Evolutionary conservation across 2,888 invertebrate species (phyloP), one percentile per base, ranked within the genome.

Genomic region (Orgyia antiqua): DNA sequence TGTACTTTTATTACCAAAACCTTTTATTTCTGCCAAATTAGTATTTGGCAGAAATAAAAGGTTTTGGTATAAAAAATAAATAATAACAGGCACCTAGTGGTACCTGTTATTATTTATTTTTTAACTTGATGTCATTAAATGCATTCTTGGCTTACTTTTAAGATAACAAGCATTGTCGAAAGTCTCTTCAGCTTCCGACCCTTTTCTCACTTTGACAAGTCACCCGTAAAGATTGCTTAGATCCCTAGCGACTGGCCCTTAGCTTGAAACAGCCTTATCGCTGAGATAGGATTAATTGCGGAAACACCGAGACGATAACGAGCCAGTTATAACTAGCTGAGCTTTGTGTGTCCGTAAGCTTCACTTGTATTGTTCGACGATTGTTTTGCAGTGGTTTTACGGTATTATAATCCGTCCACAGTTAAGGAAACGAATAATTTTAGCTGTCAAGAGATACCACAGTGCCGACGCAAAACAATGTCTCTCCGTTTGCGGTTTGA

Each of bases 91-190:
- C n/a, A n/a, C n/a, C n/a, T n/a, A n/a, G n/a, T n/a, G n/a, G n/a
- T n/a, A n/a, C n/a, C n/a, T n/a, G n/a, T n/a, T n/a, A n/a, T n/a
- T n/a, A n/a, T n/a, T n/a, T n/a, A n/a, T n/a, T 73, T 75, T 74
- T 70, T 76, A 82, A 79, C 51, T 52, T 69, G 77, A 75, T 79
- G 78, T 82, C 83, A 82, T 83, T 80, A 79, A 68, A 66, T 65
- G 64, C 60, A 68, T 76, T 77, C 75, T 77, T 73, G 69, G 70
- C 73, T 75, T 73, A 71, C 73, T 80, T 82, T 70, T 79, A 72
- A 79, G 83, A 82, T 83, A 86, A 84, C 84, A 82, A 82, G 84
- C 82, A 83, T 84, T 86, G 84, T 86, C 83, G 83, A 83, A 79
- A 82, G 75, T 82, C 82, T 79, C 82, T 74, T 68, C 73, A 78